A percentile compares a stretch with the other conserved stretches of the same genome.
Evolutionary conservation across 2,797 vertebrate species (phyloP).

Genomic region (Picus viridis): DNA sequence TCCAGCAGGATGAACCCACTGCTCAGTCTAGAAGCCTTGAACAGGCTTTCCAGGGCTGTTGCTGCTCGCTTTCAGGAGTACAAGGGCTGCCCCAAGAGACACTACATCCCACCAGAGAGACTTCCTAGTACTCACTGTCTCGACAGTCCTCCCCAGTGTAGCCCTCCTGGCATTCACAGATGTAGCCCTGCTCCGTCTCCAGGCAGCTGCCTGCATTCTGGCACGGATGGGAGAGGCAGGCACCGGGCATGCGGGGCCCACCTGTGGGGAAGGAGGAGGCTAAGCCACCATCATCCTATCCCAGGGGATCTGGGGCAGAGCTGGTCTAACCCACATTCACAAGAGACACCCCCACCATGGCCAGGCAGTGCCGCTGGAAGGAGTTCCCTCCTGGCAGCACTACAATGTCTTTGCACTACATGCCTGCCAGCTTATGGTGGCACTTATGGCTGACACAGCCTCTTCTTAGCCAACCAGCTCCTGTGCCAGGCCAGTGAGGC

Average conservation of each 20-base stretch:
- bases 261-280: constrained; percentile 40
- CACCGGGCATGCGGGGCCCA: background rate
- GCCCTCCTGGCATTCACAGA: constrained; percentile 77
- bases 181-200: constrained; percentile 70
- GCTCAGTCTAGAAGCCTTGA: background rate
- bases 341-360: fast-evolving
- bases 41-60: background rate
- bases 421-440: background rate
- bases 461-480: background rate
- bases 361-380: background rate
- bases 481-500: fast-evolving
- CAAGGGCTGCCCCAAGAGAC: background rate
- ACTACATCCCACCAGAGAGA: background rate
- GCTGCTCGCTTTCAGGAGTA: background rate
- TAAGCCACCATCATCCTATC: background rate
- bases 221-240: constrained; percentile 78
- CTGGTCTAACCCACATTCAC: background rate
- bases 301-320: background rate
- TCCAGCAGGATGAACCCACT: background rate
- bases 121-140: constrained; percentile 67
- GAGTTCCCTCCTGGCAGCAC: background rate
- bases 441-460: background rate
- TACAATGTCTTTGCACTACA: fast-evolving
- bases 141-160: constrained; percentile 74
- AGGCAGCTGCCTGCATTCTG: constrained; percentile 79